Evolutionary conservation across 2,888 invertebrate species (phyloP).

Genomic region (Agrotis ipsilon): DNA sequence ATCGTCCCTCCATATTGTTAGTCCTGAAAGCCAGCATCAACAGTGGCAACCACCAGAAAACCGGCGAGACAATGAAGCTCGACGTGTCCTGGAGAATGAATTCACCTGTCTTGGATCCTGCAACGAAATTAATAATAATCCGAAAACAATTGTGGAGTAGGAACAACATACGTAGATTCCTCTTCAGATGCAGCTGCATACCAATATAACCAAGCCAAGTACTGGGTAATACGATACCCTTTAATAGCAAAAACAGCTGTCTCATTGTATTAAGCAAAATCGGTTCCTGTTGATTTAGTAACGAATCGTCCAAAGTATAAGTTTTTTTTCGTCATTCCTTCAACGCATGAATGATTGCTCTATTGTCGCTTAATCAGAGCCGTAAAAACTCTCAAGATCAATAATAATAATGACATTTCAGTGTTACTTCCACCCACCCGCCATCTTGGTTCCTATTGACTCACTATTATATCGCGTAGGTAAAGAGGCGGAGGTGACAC

Average conservation of each 20-base stretch:
- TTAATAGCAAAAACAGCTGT: not conserved
- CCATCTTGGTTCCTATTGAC: conserved; percentile 54
- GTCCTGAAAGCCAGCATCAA: too few species aligned
- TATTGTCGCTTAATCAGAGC: conserved; percentile 29
- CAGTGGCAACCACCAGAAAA: too few species aligned
- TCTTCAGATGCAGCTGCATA: too few species aligned
- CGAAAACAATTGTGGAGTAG: too few species aligned
- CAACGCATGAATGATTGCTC: conserved; percentile 16
- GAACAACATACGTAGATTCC: too few species aligned
- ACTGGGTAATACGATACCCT: too few species aligned
- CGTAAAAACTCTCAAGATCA: conserved; percentile 35
- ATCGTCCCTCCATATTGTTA: too few species aligned
- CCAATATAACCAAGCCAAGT: too few species aligned
- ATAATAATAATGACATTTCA: conserved; percentile 42
- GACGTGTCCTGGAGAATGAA: too few species aligned
- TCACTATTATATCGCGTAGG: conserved; percentile 53
- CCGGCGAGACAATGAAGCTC: too few species aligned
- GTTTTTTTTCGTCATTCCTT: not conserved
- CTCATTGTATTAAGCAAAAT: not conserved
- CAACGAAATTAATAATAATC: too few species aligned
- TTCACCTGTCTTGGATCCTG: too few species aligned
- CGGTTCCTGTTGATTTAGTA: not conserved
- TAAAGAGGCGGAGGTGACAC: conserved; percentile 51
- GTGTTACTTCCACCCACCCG: conserved; percentile 46
- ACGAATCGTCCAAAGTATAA: not conserved